Conservation (phyloP, 2,888 invertebrate species). For the Acleris laterana region DNA sequence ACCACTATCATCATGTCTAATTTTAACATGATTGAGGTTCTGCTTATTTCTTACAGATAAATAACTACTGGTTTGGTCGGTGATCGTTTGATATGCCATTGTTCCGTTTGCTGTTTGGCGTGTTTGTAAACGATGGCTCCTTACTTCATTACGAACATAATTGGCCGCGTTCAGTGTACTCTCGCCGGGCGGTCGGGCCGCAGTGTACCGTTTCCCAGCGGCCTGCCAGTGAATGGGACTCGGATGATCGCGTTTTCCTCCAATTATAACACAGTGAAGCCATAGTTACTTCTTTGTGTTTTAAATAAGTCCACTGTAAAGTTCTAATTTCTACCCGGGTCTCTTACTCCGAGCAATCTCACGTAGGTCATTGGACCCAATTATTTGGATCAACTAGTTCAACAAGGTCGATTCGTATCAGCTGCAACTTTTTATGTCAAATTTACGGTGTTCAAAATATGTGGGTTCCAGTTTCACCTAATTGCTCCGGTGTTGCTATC, state of each 20-base stretch:
- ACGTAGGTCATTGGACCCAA: slow-evolving; percentile 53
- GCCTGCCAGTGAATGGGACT: slow-evolving; percentile 51
- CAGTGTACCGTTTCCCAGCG: slow-evolving; percentile 54
- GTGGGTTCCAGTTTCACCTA: slow-evolving; percentile 13
- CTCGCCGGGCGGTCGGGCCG: slow-evolving; percentile 52
- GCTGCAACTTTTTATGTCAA: background rate
- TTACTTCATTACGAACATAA: slow-evolving; percentile 62
- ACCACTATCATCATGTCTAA: background rate
- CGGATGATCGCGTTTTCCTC: slow-evolving; percentile 33
- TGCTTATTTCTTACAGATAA: too few species aligned
- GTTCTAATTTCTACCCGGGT: slow-evolving; percentile 26
- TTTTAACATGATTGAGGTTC: too few species aligned
- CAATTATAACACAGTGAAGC: slow-evolving; percentile 20
- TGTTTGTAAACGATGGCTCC: slow-evolving; percentile 72
- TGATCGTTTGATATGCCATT: slow-evolving; percentile 45
- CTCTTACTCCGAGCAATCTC: slow-evolving; percentile 38
- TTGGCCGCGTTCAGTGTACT: slow-evolving; percentile 56
- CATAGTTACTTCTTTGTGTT: background rate
- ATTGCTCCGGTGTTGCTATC: slow-evolving; percentile 42
- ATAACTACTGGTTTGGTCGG: slow-evolving; percentile 12
- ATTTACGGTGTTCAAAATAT: slow-evolving; percentile 10
- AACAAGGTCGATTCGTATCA: slow-evolving; percentile 35
- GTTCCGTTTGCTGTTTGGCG: slow-evolving; percentile 57
- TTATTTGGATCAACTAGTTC: slow-evolving; percentile 44
- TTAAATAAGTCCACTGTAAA: slow-evolving; percentile 2